Base-by-base conservation (phyloP, 2,888 invertebrate species). In the Liopterus haemorrhoidalis region DNA sequence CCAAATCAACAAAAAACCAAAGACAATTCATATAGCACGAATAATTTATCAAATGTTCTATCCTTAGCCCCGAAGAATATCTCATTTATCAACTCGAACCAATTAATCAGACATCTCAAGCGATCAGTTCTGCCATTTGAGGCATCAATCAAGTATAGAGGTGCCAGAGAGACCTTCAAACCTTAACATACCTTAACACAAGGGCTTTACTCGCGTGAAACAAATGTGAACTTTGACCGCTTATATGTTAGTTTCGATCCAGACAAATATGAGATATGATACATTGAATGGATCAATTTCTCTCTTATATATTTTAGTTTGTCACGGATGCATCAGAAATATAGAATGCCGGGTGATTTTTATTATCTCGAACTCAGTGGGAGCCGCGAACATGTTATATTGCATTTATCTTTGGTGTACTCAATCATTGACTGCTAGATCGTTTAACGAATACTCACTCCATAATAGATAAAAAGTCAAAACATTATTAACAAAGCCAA, bases 31-130 rank as follows among this genome's bases (percentile, higher is more conserved):
- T 30, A 35, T 43, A 36, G 37, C 37, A 8, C 22, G 12, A 14
- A 22, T 28, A 19, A 44, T 44, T 44, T 44, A 44, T 45, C 39
- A 45, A 37, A 32, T 22, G 9, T 16, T 59, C 60, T 60, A 62
- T 25, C 38, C 61, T 60, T 60, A 58, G 59, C 64, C 60, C 63
- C 55, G 54, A 57, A 53, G 58, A 60, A 64, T 63, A 63, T 64
- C 64, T 64, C 66, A 66, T 66, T 65, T 65, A 66, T 66, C 66
- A 65, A 59, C 52, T 49, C 52, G 57, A 64, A 62, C 61, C 65
- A 65, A 65, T 66, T 65, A 64, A 60, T 64, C 64, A 63, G 58
- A 59, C 60, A 60, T 62, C 63, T 60, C 61, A 60, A 60, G 53
- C 61, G 60, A 63, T 65, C 64, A 59, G 57, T 58, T 60, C 53